phyloP scores from a whole-genome alignment of 2,888 invertebrate species.

The Folsomia manolachei region DNA sequence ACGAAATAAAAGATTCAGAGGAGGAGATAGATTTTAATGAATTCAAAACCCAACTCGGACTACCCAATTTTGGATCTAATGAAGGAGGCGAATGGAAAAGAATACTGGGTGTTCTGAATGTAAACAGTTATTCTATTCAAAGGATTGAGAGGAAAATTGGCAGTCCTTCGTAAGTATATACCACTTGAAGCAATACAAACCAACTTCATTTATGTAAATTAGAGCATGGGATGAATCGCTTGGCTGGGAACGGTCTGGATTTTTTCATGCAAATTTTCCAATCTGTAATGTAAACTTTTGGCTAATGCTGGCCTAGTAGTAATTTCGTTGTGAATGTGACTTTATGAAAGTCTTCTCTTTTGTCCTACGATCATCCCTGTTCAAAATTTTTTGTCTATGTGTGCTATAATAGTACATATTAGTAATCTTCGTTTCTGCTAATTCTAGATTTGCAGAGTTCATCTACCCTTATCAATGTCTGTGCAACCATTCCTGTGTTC shows the following conservation, averaged over 20 bases:
- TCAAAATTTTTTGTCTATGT: not conserved
- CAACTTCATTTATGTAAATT: not conserved
- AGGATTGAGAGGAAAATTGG: conserved; percentile 31
- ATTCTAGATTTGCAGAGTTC: conserved; percentile 40
- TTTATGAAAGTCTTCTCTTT: conserved; percentile 11
- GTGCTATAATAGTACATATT: too few species aligned
- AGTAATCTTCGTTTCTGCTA: too few species aligned
- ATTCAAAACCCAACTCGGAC: conserved; percentile 30
- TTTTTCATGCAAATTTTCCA: not conserved
- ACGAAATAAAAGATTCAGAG: conserved; percentile 24
- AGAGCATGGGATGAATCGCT: not conserved
- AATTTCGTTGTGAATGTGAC: too few species aligned
- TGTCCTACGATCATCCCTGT: not conserved
- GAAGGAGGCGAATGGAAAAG: conserved; percentile 35
- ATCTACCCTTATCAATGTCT: conserved; percentile 53
- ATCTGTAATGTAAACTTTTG: not conserved
- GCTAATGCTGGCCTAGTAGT: conserved; percentile 1
- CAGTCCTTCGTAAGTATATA: conserved; percentile 29
- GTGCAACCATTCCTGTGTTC: conserved; percentile 70
- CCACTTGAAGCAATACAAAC: too few species aligned
- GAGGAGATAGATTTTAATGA: conserved; percentile 26
- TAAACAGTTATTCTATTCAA: conserved; percentile 39
- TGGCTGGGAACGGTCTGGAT: not conserved
- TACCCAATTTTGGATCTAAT: conserved; percentile 28
- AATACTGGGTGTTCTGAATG: conserved; percentile 37